Evolutionary conservation across 1,140 invertebrate species (phyloP).

Genomic region (Cotesia chilonis): DNA sequence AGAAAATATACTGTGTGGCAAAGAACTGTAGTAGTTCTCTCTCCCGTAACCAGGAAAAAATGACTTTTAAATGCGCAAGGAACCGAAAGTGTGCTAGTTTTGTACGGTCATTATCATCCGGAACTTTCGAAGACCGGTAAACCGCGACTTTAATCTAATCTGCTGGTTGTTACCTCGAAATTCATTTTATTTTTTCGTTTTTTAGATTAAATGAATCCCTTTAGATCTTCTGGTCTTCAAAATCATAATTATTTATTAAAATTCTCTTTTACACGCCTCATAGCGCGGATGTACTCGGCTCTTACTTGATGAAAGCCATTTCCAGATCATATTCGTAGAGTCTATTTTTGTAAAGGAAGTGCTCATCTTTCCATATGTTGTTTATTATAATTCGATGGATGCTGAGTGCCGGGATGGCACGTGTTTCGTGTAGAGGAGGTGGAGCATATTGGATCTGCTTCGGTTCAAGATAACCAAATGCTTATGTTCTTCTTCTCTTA

Average conservation of each 20-base stretch:
- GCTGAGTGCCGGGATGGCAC: conserved; percentile 5
- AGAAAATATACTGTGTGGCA: not conserved
- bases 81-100: conserved; percentile 14
- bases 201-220: not conserved
- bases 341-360: conserved; percentile 23
- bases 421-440: conserved; percentile 5
- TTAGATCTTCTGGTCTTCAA: too few relatives aligned
- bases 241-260: too few relatives aligned
- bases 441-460: conserved; percentile 24
- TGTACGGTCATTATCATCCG: conserved; percentile 36
- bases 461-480: conserved; percentile 31
- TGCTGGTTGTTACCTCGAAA: not conserved
- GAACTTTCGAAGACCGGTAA: conserved; percentile 39
- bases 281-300: too few relatives aligned
- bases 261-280: too few relatives aligned
- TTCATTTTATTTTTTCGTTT: not conserved
- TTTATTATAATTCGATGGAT: conserved; percentile 36
- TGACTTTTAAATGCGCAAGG: conserved; percentile 1
- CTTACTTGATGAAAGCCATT: too few relatives aligned
- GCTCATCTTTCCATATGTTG: conserved; percentile 9
- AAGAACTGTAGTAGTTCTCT: not conserved
- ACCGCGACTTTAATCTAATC: conserved; percentile 41
- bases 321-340: not conserved
- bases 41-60: conserved; percentile 10
- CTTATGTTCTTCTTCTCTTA: too few relatives aligned